These are phyloP conservation scores for Zaprionus camerounensis DNA, from an alignment of 1,140 invertebrate species.

Conservation along the genomic window DNA sequence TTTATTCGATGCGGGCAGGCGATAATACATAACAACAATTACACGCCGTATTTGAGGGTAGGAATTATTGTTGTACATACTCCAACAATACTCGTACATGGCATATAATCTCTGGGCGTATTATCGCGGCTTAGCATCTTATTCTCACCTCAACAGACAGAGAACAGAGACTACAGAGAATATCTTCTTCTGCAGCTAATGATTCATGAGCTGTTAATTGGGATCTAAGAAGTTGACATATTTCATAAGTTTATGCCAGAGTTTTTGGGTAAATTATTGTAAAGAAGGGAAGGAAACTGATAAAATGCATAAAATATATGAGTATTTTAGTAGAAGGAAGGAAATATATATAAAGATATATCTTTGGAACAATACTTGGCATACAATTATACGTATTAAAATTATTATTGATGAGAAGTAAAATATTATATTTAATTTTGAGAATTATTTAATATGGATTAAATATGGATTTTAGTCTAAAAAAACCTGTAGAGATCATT, in stretches of 20 bases:
- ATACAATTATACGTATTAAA: too few relatives aligned
- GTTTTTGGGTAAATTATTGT: background rate
- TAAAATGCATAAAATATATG: background rate
- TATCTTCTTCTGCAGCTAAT: background rate
- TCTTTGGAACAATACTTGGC: too few relatives aligned
- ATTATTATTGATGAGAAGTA: too few relatives aligned
- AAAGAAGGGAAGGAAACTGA: background rate
- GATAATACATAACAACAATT: constrained; percentile 69
- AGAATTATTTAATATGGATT: too few relatives aligned
- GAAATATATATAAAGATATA: background rate
- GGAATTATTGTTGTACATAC: constrained; percentile 21
- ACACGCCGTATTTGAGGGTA: constrained; percentile 35
- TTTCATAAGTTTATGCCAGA: background rate
- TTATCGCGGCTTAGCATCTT: background rate
- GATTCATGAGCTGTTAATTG: constrained; percentile 12
- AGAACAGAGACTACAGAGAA: background rate
- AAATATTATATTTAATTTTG: too few relatives aligned
- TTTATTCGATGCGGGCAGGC: constrained; percentile 46
- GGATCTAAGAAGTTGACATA: background rate
- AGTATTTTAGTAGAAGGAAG: background rate
- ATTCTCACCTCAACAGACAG: background rate
- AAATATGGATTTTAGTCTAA: too few relatives aligned
- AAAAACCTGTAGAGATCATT: too few relatives aligned
- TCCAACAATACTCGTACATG: background rate
- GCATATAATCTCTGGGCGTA: constrained; percentile 13